A percentile compares a stretch with the other conserved stretches of the same genome.
phyloP scores from a whole-genome alignment of 2,797 vertebrate genomes.

The Coranthus polyacanthus region DNA sequence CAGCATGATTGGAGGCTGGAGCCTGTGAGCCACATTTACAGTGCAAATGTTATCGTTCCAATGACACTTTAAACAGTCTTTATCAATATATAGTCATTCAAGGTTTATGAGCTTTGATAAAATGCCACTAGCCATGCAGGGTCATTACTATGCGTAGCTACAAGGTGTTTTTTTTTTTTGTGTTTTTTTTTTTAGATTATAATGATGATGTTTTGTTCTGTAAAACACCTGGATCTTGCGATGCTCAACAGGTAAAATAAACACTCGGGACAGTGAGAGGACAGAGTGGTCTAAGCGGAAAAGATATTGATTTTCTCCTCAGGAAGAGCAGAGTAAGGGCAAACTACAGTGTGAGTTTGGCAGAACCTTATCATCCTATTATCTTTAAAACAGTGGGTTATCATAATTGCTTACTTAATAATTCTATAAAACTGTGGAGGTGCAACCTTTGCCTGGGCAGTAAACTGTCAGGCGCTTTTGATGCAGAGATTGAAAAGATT shows the following conservation, averaged over 20 bases:
- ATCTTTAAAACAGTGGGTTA: slow-evolving; percentile 86
- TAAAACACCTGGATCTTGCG: slow-evolving; percentile 30
- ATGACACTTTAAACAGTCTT: slow-evolving; percentile 98
- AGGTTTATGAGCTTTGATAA: slow-evolving; percentile 99
- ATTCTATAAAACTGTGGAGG: slow-evolving; percentile 85
- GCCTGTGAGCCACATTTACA: slow-evolving; percentile 85
- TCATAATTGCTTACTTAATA: slow-evolving; percentile 93
- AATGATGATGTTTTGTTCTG: slow-evolving; percentile 22
- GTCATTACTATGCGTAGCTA: slow-evolving; percentile 83
- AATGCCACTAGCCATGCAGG: slow-evolving; percentile 88
- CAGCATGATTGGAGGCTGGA: slow-evolving; percentile 71
- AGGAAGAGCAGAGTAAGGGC: slow-evolving; percentile 54
- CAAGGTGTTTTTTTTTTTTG: slow-evolving; percentile 19
- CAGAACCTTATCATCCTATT: slow-evolving; percentile 85
- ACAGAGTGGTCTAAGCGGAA: slow-evolving; percentile 42
- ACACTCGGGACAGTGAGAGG: slow-evolving; percentile 20
- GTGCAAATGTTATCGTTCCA: slow-evolving; percentile 92
- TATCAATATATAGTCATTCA: slow-evolving; percentile 98
- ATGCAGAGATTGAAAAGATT: slow-evolving; percentile 74
- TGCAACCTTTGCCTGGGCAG: slow-evolving; percentile 80
- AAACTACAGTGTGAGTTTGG: slow-evolving; percentile 71
- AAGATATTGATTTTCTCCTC: slow-evolving; percentile 71
- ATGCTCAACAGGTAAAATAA: slow-evolving; percentile 51
- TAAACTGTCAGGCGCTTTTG: slow-evolving; percentile 83
- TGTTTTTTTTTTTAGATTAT: slow-evolving; percentile 18